Conservation (phyloP, 2,113 vertebrate genomes). For the Rhinoptilus africanus region DNA sequence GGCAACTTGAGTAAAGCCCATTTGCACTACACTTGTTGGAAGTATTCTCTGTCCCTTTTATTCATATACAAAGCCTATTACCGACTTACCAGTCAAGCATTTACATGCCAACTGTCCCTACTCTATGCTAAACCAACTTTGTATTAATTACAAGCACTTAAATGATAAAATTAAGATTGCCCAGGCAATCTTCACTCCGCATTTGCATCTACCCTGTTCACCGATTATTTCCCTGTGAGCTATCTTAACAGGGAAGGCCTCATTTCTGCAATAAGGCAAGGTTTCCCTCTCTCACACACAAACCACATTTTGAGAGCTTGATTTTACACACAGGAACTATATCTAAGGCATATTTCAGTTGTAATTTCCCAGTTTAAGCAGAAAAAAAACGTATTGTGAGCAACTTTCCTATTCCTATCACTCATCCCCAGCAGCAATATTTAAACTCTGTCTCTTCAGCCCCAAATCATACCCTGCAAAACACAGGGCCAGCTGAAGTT, state of each 20-base stretch:
- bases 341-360: background rate
- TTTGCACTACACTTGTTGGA: background rate
- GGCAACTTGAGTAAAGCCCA: background rate
- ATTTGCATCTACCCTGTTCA: background rate
- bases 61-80: background rate
- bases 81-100: background rate
- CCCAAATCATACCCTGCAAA: background rate
- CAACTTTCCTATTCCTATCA: background rate
- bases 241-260: background rate
- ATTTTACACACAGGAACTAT: background rate
- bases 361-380: background rate
- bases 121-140: background rate
- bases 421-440: background rate
- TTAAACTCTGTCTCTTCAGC: background rate
- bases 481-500: background rate
- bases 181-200: background rate
- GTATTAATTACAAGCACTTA: conserved; percentile 1
- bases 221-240: background rate
- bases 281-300: background rate
- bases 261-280: background rate
- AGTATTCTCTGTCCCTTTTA: background rate
- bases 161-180: background rate
- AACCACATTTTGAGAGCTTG: background rate
- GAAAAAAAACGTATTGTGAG: background rate
- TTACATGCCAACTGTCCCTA: background rate